phyloP scores from a whole-genome alignment of 2,797 vertebrate genomes.

The Merluccius polli region DNA sequence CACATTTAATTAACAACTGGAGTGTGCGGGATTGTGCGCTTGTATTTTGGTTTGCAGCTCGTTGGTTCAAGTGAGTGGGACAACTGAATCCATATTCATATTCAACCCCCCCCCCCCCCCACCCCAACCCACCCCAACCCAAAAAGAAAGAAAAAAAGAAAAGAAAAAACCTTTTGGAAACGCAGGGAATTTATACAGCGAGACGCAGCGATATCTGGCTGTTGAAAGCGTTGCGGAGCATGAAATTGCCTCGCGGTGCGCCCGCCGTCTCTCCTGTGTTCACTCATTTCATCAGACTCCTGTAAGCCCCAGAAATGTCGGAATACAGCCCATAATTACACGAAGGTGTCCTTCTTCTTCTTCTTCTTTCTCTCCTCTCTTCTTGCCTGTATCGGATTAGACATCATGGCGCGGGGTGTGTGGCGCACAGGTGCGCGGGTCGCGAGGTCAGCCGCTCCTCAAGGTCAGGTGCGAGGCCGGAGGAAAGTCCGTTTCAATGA shows the following conservation, averaged over 20 bases:
- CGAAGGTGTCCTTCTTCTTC: not conserved
- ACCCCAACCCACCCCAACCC: not conserved
- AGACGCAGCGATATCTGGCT: slow-evolving; percentile 43
- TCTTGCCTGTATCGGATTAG: not conserved
- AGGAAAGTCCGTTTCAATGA: not conserved
- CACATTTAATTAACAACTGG: slow-evolving; percentile 36
- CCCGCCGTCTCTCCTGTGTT: slow-evolving; percentile 21
- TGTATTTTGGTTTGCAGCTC: slow-evolving; percentile 29
- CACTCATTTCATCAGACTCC: slow-evolving; percentile 36
- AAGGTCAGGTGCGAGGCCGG: not conserved
- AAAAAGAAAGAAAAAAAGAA: not conserved
- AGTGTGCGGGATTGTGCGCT: not conserved
- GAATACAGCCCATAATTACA: not conserved
- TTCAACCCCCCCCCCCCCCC: not conserved
- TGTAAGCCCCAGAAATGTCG: slow-evolving; percentile 9
- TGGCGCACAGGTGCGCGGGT: no score
- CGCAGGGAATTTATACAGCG: slow-evolving; percentile 34
- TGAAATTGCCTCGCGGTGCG: slow-evolving; percentile 51
- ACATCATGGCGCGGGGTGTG: not conserved
- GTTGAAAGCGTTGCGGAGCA: slow-evolving; percentile 58
- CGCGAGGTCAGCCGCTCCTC: no score
- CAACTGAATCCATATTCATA: slow-evolving; percentile 56
- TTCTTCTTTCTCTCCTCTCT: not conserved
- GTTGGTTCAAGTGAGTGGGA: slow-evolving; percentile 55
- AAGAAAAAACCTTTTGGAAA: slow-evolving; percentile 18